Conservation (phyloP, 2,888 invertebrate species). For the Conus canariensis region DNA sequence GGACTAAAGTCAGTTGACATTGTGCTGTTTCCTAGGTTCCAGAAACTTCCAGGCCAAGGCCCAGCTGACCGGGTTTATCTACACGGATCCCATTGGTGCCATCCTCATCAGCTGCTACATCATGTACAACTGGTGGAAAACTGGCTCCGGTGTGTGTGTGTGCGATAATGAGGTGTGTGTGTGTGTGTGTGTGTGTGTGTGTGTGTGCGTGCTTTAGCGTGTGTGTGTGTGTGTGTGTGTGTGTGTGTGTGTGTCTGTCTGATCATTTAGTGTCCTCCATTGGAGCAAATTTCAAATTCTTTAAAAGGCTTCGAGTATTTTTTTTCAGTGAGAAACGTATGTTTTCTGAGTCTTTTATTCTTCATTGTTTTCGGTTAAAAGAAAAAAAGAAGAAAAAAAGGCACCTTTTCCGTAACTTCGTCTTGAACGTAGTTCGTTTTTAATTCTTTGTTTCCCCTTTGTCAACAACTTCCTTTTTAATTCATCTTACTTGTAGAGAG, state of each 20-base stretch:
- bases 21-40: conserved; percentile 52
- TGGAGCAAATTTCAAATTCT: no score
- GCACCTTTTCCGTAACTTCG: no score
- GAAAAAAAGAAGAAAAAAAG: no score
- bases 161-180: background rate
- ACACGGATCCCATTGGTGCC: conserved; percentile 80
- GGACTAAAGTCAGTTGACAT: no score
- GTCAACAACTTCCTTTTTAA: no score
- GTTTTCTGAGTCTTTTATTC: no score
- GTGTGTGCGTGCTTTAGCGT: conserved; percentile 30
- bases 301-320: no score
- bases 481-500: no score
- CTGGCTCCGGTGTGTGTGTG: conserved; percentile 76
- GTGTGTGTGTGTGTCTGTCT: background rate
- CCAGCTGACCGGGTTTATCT: conserved; percentile 64
- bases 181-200: conserved; percentile 3
- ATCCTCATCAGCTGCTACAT: conserved; percentile 80
- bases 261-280: background rate
- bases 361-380: no score
- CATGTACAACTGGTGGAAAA: conserved; percentile 78
- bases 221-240: background rate
- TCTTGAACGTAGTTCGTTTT: no score
- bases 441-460: no score
- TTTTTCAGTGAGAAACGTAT: no score
- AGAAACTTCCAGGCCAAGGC: conserved; percentile 50